Conservation (phyloP, 2,888 invertebrate species). For the Petrolisthes manimaculis region DNA sequence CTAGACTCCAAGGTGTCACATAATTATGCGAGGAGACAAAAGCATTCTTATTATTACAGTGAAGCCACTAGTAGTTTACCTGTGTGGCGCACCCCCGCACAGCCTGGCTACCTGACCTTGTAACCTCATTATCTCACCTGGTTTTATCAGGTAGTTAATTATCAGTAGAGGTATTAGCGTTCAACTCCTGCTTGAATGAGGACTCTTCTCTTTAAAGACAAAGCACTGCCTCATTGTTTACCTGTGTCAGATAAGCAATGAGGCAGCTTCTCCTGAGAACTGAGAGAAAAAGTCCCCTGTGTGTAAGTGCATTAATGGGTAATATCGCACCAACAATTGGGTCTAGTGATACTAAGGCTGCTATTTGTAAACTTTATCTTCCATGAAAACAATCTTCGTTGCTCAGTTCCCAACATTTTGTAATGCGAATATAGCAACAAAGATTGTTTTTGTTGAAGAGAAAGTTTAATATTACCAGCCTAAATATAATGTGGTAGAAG, state of each 20-base stretch:
- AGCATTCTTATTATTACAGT: neutral
- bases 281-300: neutral
- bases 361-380: too few species aligned
- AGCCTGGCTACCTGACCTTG: slow-evolving; percentile 53
- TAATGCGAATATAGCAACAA: too few species aligned
- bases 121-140: slow-evolving; percentile 36
- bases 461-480: too few species aligned
- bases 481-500: too few species aligned
- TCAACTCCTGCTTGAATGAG: neutral
- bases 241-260: neutral
- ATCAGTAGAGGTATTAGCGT: neutral
- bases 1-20: too few species aligned
- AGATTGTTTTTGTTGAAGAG: too few species aligned
- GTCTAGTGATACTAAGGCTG: too few species aligned
- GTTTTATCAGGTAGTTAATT: slow-evolving; percentile 1
- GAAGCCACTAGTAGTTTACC: slow-evolving; percentile 31
- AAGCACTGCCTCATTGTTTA: neutral
- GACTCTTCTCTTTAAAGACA: neutral
- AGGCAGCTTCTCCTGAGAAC: neutral
- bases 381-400: too few species aligned
- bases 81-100: slow-evolving; percentile 43
- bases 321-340: neutral
- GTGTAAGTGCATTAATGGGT: neutral
- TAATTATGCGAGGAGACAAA: neutral
- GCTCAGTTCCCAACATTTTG: too few species aligned